These are phyloP conservation scores for Crotalus adamanteus DNA, from an alignment of 2,797 vertebrate species.

Conservation along the genomic window DNA sequence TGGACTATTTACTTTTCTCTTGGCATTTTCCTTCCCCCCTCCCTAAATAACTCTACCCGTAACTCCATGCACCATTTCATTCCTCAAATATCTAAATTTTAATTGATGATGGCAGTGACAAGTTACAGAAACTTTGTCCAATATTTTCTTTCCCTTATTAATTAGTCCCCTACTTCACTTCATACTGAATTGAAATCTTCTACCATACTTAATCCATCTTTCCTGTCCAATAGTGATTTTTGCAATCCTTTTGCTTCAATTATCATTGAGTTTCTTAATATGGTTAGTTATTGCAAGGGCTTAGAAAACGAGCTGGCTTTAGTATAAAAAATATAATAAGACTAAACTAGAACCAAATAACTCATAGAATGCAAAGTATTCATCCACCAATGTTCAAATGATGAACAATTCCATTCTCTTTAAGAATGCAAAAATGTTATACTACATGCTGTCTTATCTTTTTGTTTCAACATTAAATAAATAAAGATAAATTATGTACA, in stretches of 20 bases:
- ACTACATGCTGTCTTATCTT: neutral
- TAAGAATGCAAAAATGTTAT: neutral
- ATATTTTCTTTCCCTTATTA: neutral
- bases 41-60: neutral
- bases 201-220: neutral
- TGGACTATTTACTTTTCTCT: neutral
- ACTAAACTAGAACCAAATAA: neutral
- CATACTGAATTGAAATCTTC: neutral
- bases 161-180: neutral
- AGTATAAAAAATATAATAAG: neutral
- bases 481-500: constrained; percentile 9
- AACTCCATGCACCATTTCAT: neutral
- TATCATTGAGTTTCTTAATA: neutral
- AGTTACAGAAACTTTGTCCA: neutral
- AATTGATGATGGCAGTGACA: neutral
- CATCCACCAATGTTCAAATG: neutral
- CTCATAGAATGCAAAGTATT: neutral
- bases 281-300: neutral
- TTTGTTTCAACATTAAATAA: constrained; percentile 21
- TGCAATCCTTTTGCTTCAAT: neutral
- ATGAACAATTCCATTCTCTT: neutral
- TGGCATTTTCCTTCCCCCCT: neutral
- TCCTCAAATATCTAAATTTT: neutral
- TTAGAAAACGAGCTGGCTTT: neutral
- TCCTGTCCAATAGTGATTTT: neutral